Evolutionary conservation across 2,797 vertebrate species (phyloP).

Genomic region (Cynodonichthys magdalenae): DNA sequence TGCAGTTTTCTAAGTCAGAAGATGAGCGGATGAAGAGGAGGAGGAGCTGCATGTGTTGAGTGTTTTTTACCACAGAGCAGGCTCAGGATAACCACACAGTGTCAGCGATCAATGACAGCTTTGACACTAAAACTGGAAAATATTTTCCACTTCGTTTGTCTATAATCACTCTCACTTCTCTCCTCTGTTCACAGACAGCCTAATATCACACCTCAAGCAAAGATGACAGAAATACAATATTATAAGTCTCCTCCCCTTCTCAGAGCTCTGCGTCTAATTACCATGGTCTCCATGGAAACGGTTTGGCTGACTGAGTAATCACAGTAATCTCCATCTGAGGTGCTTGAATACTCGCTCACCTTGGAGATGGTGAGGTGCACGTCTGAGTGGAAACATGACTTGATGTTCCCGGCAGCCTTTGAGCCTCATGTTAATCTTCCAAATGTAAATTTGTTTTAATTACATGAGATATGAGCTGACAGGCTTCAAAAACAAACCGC

Average conservation of each 20-base stretch:
- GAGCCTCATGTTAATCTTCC: slow-evolving; percentile 20
- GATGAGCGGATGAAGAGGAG: slow-evolving; percentile 9
- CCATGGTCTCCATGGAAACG: slow-evolving; percentile 75
- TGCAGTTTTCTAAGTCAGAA: not conserved
- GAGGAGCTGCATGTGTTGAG: not conserved
- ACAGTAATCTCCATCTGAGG: slow-evolving; percentile 79
- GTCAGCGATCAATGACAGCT: slow-evolving; percentile 58
- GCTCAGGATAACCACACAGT: slow-evolving; percentile 14
- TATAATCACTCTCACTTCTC: slow-evolving; percentile 53
- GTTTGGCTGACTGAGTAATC: slow-evolving; percentile 78
- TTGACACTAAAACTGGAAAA: slow-evolving; percentile 63
- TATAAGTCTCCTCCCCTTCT: slow-evolving; percentile 57
- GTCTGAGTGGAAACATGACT: slow-evolving; percentile 39
- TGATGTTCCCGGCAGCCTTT: slow-evolving; percentile 24
- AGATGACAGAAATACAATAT: slow-evolving; percentile 76
- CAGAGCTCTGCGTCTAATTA: slow-evolving; percentile 67
- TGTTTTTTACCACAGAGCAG: not conserved
- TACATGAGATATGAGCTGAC: not conserved
- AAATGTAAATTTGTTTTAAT: slow-evolving; percentile 16
- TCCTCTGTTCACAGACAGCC: slow-evolving; percentile 64
- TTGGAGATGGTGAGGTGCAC: slow-evolving; percentile 55
- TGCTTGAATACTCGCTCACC: slow-evolving; percentile 67
- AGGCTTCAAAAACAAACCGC: slow-evolving; percentile 1
- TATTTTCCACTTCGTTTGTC: slow-evolving; percentile 66
- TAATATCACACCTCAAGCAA: slow-evolving; percentile 72